phyloP scores from a whole-genome alignment of 1,140 invertebrate species.

The Frieseomelitta varia region DNA sequence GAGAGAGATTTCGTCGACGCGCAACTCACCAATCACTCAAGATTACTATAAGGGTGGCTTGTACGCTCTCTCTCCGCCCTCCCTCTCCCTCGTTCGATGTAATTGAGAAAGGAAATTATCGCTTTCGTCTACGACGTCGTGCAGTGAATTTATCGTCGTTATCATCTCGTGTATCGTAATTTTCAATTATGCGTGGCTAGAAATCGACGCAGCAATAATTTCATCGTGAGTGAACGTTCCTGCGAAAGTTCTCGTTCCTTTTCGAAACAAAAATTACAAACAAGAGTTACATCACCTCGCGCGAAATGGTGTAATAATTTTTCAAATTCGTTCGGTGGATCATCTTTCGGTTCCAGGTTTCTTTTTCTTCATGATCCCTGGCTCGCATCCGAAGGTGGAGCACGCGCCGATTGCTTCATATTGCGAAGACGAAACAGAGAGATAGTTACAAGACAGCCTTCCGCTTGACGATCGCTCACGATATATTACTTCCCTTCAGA shows the following conservation, averaged over 20 bases:
- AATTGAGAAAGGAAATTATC: slow-evolving; percentile 49
- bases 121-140: slow-evolving; percentile 3
- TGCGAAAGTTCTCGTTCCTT: background rate
- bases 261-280: background rate
- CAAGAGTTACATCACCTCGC: background rate
- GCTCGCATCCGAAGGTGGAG: slow-evolving; percentile 15
- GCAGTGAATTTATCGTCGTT: slow-evolving; percentile 3
- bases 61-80: background rate
- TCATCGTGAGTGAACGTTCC: background rate
- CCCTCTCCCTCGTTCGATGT: background rate
- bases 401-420: slow-evolving; percentile 75
- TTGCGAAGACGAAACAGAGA: slow-evolving; percentile 53
- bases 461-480: slow-evolving; percentile 72
- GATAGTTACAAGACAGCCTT: slow-evolving; percentile 66
- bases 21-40: background rate
- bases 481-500: slow-evolving; percentile 73
- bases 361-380: slow-evolving; percentile 9
- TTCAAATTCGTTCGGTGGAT: slow-evolving; percentile 2
- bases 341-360: background rate
- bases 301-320: background rate
- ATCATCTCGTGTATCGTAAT: slow-evolving; percentile 26
- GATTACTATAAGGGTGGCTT: slow-evolving; percentile 25
- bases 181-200: slow-evolving; percentile 10
- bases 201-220: background rate
- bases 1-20: slow-evolving; percentile 2